Base-by-base conservation (phyloP, 1,140 invertebrate genomes). In the Pararge aegeria region DNA sequence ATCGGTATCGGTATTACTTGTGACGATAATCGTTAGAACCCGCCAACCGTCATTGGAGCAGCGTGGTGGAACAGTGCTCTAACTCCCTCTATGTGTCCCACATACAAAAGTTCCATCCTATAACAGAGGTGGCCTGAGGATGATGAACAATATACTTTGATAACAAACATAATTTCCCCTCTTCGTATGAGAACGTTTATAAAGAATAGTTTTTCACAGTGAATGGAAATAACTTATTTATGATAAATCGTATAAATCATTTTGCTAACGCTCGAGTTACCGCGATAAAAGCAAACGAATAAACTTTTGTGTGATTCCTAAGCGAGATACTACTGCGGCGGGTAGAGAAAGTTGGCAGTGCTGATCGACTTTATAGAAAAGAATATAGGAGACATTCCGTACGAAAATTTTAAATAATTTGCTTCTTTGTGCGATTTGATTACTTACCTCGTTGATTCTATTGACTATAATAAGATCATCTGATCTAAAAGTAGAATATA, bases 211-310 rank as follows among this genome's bases (percentile, higher is more conserved):
- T 80, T 71, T 75, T 65, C 53, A 73, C 78, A 75, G 75, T 72
- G 73, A 82, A 63, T 73, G 64, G 62, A 66, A 73, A 81, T 86
- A 86, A 84, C 62, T 83, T 89, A 89, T 89, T 89, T 87, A 89
- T 87, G 83, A 85, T 86, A 86, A 86, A 81, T 76, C 71, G 69
- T 82, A 89, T 89, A 89, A 89, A 89, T 89, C 83, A 89, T 89
- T 86, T 85, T 76, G 55, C 72, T 80, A 81, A 83, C 82, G 78
- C 74, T 67, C 77, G 60, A 75, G 68, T 74, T 62, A 53, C 68
- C 64, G 78, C 80, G 86, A 89, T 89, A 89, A 86, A 83, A 81
- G 82, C 73, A 70, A 79, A 72, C 79, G 78, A 86, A 81, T 87
- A 80, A 89, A 89, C 70, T 89, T 87, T 77, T 79, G 83, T 80